Percentiles rank a stretch among this genome's conserved stretches.
These are phyloP conservation scores for Cotesia glomerata DNA, from an alignment of 1,140 invertebrate species.

Conservation along the genomic window DNA sequence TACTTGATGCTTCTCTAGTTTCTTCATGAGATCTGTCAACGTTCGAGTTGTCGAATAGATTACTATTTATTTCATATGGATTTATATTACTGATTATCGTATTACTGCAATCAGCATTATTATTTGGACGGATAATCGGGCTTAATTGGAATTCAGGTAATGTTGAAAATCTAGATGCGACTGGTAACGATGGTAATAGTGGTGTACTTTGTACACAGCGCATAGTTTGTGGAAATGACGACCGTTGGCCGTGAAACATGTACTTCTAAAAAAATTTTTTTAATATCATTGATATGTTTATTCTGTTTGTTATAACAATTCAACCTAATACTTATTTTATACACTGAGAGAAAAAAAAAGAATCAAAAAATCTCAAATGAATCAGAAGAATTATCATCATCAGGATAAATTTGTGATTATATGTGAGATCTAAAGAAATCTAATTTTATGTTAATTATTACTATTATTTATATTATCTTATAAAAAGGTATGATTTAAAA, in stretches of 20 bases:
- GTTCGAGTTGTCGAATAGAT: not conserved
- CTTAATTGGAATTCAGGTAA: conserved; percentile 59
- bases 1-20: conserved; percentile 6
- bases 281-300: not conserved
- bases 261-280: conserved; percentile 48
- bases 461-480: too few species aligned
- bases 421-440: too few species aligned
- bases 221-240: conserved; percentile 39
- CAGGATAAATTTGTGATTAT: too few species aligned
- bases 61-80: conserved; percentile 6
- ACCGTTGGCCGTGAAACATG: conserved; percentile 49
- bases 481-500: too few species aligned
- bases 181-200: conserved; percentile 50
- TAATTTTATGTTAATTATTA: too few species aligned
- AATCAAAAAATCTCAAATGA: too few species aligned
- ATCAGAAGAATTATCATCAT: too few species aligned
- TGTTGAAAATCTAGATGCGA: conserved; percentile 50
- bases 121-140: conserved; percentile 55
- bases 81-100: conserved; percentile 24
- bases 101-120: conserved; percentile 35
- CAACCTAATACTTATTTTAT: too few species aligned
- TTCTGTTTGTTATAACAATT: too few species aligned
- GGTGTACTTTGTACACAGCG: conserved; percentile 59
- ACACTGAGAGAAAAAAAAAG: too few species aligned
- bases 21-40: not conserved